Conservation (phyloP, 2,888 invertebrate species). For the Drosophila ochracea region DNA sequence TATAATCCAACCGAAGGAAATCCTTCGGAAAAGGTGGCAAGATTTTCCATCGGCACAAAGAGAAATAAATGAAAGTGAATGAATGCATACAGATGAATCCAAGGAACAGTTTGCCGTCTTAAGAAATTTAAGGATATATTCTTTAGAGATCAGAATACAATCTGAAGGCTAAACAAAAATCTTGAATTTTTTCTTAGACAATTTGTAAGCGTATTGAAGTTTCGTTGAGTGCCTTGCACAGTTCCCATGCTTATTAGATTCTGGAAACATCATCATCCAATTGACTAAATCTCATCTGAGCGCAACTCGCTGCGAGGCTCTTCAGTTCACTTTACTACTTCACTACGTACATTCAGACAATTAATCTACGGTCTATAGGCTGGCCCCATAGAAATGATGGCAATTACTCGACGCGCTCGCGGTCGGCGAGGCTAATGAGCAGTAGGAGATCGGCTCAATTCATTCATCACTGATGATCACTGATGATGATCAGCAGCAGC, state of each 20-base stretch:
- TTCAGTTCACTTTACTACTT: conserved; percentile 31
- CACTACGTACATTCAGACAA: conserved; percentile 42
- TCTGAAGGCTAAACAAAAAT: not conserved
- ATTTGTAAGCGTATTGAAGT: conserved; percentile 20
- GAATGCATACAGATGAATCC: too few species aligned
- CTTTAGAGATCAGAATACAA: not conserved
- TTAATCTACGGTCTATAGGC: conserved; percentile 65
- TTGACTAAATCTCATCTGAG: conserved; percentile 29
- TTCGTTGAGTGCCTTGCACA: conserved; percentile 9
- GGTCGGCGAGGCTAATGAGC: conserved; percentile 58
- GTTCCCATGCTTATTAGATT: conserved; percentile 11
- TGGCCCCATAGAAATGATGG: conserved; percentile 67
- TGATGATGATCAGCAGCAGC: conserved; percentile 56
- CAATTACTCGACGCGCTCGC: conserved; percentile 73
- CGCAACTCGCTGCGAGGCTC: conserved; percentile 5
- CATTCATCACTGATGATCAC: conserved; percentile 74
- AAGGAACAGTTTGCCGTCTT: too few species aligned
- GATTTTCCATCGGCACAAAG: not conserved
- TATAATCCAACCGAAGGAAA: not conserved
- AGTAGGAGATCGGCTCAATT: conserved; percentile 70
- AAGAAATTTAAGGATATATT: not conserved
- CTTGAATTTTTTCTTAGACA: not conserved
- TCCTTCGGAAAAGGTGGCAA: not conserved
- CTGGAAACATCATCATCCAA: conserved; percentile 38
- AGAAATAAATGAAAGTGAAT: not conserved